Percentiles rank a stretch among this genome's conserved stretches.
These are phyloP conservation scores for Halictus rubicundus DNA, from an alignment of 1,140 invertebrate genomes.

Conservation along the genomic window DNA sequence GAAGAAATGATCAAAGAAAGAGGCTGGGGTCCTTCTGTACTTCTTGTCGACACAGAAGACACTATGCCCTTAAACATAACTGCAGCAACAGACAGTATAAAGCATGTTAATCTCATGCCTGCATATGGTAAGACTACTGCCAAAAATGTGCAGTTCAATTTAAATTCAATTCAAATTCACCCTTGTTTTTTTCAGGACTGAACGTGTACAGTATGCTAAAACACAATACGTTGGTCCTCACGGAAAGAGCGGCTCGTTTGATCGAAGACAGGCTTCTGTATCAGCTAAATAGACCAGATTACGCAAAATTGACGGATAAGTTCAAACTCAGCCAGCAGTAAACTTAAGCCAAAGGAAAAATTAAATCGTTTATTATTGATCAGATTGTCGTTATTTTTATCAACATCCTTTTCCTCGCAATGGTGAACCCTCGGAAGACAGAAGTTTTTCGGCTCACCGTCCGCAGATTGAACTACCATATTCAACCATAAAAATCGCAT, in stretches of 20 bases:
- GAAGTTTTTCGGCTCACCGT: background rate
- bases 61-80: conserved; percentile 93
- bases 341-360: conserved; percentile 10
- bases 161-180: conserved; percentile 1
- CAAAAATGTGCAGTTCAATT: background rate
- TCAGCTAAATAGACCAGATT: conserved; percentile 86
- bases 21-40: conserved; percentile 97
- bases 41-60: conserved; percentile 94
- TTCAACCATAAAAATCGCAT: background rate
- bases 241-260: conserved; percentile 89
- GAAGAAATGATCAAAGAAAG: conserved; percentile 90
- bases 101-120: conserved; percentile 96
- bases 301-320: conserved; percentile 24
- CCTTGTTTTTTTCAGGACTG: conserved; percentile 78
- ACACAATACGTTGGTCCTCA: conserved; percentile 96
- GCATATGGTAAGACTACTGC: conserved; percentile 86
- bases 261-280: conserved; percentile 94
- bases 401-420: conserved; percentile 1
- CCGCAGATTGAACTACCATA: too few species aligned
- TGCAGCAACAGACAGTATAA: conserved; percentile 87
- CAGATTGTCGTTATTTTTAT: conserved; percentile 10
- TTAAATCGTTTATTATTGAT: conserved; percentile 14
- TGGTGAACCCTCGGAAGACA: background rate
- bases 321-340: conserved; percentile 64
- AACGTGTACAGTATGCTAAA: conserved; percentile 97